These are phyloP conservation scores for Glyphotaelius pellucidus DNA, from an alignment of 2,888 invertebrate genomes.

Conservation along the genomic window DNA sequence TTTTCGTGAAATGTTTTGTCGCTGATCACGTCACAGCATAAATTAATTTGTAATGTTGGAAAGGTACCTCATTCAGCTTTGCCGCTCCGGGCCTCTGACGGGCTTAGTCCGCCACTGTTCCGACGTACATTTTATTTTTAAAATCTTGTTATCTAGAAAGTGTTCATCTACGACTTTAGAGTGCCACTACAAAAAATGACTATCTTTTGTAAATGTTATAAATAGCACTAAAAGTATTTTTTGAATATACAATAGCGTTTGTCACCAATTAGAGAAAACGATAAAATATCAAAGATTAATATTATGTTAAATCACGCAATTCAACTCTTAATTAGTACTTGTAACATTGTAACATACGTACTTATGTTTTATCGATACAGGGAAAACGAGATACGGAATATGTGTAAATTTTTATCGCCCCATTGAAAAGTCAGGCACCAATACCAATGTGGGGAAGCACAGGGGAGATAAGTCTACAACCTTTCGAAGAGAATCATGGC, in stretches of 20 bases:
- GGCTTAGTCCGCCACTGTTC: too few species aligned
- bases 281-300: background rate
- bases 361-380: constrained; percentile 70
- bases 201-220: background rate
- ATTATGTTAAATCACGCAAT: background rate
- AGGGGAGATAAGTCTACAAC: constrained; percentile 77
- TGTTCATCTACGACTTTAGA: too few species aligned
- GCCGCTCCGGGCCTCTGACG: too few species aligned
- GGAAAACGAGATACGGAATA: constrained; percentile 95
- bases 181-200: too few species aligned
- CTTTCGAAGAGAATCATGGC: constrained; percentile 91
- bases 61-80: too few species aligned
- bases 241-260: background rate
- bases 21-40: too few species aligned
- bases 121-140: too few species aligned
- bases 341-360: background rate
- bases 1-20: too few species aligned
- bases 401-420: constrained; percentile 99
- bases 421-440: constrained; percentile 83
- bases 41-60: too few species aligned
- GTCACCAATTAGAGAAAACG: background rate
- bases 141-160: too few species aligned
- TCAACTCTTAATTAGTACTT: background rate
- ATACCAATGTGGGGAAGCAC: constrained; percentile 70
- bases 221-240: background rate